A percentile compares a stretch with the other conserved stretches of the same genome.
Conservation (phyloP, 2,113 vertebrate species). For the Vidua macroura region DNA sequence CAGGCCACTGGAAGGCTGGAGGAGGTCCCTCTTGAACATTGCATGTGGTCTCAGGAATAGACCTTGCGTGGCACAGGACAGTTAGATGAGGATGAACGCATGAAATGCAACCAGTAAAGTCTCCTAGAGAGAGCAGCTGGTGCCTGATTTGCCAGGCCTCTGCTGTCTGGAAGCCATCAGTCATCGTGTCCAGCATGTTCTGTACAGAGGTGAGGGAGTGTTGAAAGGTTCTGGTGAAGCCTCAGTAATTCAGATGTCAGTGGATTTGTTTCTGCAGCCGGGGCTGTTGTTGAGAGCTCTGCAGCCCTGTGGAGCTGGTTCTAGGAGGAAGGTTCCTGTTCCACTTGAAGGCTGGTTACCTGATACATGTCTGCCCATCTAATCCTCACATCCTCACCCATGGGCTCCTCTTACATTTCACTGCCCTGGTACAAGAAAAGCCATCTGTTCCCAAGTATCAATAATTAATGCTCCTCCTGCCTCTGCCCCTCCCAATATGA, state of each 20-base stretch:
- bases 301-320: neutral
- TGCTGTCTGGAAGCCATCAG: constrained; percentile 25
- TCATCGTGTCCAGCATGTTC: neutral
- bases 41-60: neutral
- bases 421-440: constrained; percentile 40
- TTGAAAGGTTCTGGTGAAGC: constrained; percentile 24
- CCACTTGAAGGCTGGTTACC: neutral
- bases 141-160: neutral
- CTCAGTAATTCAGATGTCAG: constrained; percentile 32
- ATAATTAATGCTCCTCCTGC: constrained; percentile 55
- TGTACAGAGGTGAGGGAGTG: neutral
- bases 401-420: constrained; percentile 39
- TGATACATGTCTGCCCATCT: constrained; percentile 12
- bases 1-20: neutral
- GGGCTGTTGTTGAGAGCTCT: neutral
- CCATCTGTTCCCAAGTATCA: constrained; percentile 62
- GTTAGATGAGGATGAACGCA: neutral
- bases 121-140: neutral
- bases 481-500: constrained; percentile 42
- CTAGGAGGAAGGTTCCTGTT: constrained; percentile 33
- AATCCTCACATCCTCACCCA: constrained; percentile 35
- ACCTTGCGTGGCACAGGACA: fast-evolving
- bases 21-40: neutral
- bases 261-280: neutral
- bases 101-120: neutral